Evolutionary conservation across 2,888 invertebrate genomes (phyloP), one percentile per base, ranked within the genome.

Genomic region (Neoitamus cyanurus): DNA sequence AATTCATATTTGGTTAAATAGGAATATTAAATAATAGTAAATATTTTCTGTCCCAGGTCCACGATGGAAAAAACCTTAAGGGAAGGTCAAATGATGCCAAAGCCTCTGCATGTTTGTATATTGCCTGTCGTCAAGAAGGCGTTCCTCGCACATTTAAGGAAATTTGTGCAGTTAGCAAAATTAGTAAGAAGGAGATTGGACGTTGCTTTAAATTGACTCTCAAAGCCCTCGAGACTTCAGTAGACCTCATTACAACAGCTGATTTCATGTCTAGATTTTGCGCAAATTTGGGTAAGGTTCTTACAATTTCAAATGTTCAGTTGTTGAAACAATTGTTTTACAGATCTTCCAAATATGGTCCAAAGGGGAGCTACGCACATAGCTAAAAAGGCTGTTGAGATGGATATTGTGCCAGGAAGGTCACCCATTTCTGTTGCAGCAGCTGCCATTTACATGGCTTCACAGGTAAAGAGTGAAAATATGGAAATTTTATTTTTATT

Each of bases 181-280:
- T 99, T 85, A 98, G 99, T 89, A 99, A 99, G 92, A 98, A 99
- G 89, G 99, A 99, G 92, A 99, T 99, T 85, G 99, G 99, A 0
- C 93, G 99, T 87, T 99, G 99, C 90, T 99, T 99, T 92, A 99
- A 99, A 89, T 92, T 99, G 68, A 99, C 99, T 85, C 92, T 99
- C 48, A 98, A 98, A 90, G 98, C 97, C 0, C 92, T 99, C 82
- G 98, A 99, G 90, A 99, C 99, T 0, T 98, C 97, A 37, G 98
- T 99, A 6, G 98, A 99, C 90, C 94, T 98, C 84, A 99, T 99
- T 85, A 99, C 99, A 0, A 99, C 99, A 0, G 98, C 97, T 0
- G 99, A 99, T 90, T 99, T 99, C 90, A 99, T 99, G 99, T 98
- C 98, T 31, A 94, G 97, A 87, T 99, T 99, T 92, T 99, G 99